Evolutionary conservation across 2,113 vertebrate genomes (phyloP), one percentile per base, ranked within the genome.

Genomic region (Neolamprologus falcicula): DNA sequence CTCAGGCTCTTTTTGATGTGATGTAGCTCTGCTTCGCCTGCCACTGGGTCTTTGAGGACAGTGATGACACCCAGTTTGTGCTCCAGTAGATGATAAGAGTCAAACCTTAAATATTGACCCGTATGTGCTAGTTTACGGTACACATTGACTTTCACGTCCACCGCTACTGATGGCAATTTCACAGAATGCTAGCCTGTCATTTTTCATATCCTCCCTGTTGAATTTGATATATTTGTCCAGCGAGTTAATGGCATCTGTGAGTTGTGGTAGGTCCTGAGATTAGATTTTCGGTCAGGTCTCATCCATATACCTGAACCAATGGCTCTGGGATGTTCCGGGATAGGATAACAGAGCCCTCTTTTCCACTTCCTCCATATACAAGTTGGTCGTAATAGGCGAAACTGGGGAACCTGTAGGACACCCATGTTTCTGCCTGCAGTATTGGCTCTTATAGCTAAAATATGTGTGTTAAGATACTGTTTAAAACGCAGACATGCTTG

Each of bases 401-500:
- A 24, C 35, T 71, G 35, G n/a, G n/a, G 1, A 40, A 40, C 31
- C 12, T 14, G 5, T 42, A 40, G 35, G 19, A 71, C 35, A 71
- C 35, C n/a, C 63, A 71, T 40, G 63, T 71, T 71, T 71, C 63
- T 24, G 63, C n/a, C 35, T 71, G 63, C 35, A 71, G n/a, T 0
- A 21, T 21, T 21, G 35, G 5, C 35, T 21, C n/a, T 71, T 1
- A 40, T 21, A 71, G 13, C n/a, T 42, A 40, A 71, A 71, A 2
- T 40, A 24, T 40, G n/a, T 40, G 35, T 8, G 2, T 21, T 40
- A 40, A 42, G 66, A 16, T 37, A 37, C 4, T 13, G 11, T 40
- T 0, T 37, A 37, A 68, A 40, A 35, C 4, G n/a, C 2, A 40
- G 1, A 68, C 35, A 24, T 7, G 7, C 0, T 14, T 40, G 12